phyloP scores from a whole-genome alignment of 1,140 invertebrate genomes.

The Calephelis virginiensis region DNA sequence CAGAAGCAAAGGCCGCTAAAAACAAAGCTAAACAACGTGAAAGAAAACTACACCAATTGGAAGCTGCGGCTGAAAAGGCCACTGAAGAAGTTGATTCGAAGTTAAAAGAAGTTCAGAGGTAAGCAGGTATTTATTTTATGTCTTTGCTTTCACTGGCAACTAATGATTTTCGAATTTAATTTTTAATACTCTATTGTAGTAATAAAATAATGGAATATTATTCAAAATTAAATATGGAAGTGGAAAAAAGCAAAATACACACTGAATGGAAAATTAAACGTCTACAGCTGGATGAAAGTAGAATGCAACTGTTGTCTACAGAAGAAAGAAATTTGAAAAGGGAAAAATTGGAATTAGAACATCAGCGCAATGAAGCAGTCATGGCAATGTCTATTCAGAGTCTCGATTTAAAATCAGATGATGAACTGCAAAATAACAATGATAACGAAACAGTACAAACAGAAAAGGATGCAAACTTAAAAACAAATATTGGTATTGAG shows the following conservation, averaged over 20 bases:
- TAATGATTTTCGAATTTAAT: background rate
- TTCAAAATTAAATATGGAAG: slow-evolving; percentile 78
- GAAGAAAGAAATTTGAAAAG: slow-evolving; percentile 73
- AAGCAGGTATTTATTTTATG: slow-evolving; percentile 22
- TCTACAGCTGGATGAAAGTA: slow-evolving; percentile 78
- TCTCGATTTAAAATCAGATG: slow-evolving; percentile 47
- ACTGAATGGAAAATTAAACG: slow-evolving; percentile 81
- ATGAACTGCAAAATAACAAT: slow-evolving; percentile 29
- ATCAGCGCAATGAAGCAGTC: slow-evolving; percentile 59
- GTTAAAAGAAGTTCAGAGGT: slow-evolving; percentile 68
- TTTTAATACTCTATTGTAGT: slow-evolving; percentile 45
- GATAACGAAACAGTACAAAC: background rate
- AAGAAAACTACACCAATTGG: slow-evolving; percentile 38
- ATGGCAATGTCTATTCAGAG: slow-evolving; percentile 68
- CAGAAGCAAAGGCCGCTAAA: slow-evolving; percentile 59
- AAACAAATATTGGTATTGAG: slow-evolving; percentile 1
- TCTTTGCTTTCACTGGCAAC: background rate
- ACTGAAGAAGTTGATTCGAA: slow-evolving; percentile 74
- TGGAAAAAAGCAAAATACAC: slow-evolving; percentile 76
- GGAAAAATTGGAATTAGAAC: slow-evolving; percentile 72
- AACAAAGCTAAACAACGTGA: slow-evolving; percentile 49
- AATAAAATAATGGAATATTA: slow-evolving; percentile 79
- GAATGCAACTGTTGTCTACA: slow-evolving; percentile 72
- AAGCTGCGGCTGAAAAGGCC: slow-evolving; percentile 51
- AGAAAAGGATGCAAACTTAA: background rate